A percentile compares a stretch with the other conserved stretches of the same genome.
phyloP scores from a whole-genome alignment of 1,140 invertebrate genomes.

The Microplitis mediator region DNA sequence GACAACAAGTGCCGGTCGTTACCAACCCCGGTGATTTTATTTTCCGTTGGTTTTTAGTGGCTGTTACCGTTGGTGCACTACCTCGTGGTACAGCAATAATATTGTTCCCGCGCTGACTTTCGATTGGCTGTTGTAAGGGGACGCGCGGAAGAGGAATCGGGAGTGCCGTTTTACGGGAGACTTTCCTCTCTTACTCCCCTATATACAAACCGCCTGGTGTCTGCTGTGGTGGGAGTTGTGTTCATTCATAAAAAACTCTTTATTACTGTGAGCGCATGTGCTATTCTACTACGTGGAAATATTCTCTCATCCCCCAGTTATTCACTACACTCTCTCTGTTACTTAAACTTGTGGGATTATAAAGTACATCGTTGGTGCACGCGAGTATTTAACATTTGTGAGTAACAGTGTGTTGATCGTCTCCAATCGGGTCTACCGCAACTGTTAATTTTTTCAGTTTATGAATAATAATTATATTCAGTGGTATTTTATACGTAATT shows the following conservation, averaged over 20 bases:
- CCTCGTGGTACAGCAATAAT: conserved; percentile 51
- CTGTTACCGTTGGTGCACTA: not conserved
- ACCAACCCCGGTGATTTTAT: not conserved
- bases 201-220: not conserved
- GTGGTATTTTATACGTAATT: too few relatives aligned
- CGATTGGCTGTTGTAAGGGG: conserved; percentile 44
- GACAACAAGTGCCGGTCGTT: not conserved
- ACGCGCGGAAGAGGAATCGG: conserved; percentile 15
- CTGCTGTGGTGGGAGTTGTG: conserved; percentile 46
- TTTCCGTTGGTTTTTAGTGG: not conserved
- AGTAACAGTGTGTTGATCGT: too few relatives aligned
- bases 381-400: too few relatives aligned
- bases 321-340: not conserved
- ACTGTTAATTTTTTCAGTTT: too few relatives aligned
- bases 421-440: too few relatives aligned
- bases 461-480: too few relatives aligned
- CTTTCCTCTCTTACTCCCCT: conserved; percentile 4
- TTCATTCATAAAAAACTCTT: conserved; percentile 65
- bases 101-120: conserved; percentile 52
- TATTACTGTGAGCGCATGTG: conserved; percentile 62
- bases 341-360: not conserved
- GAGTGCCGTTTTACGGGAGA: conserved; percentile 20
- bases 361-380: not conserved
- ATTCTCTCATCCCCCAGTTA: not conserved
- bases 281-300: conserved; percentile 44